Base-by-base conservation (phyloP, 2,113 vertebrate species). In the Silurus asotus region DNA sequence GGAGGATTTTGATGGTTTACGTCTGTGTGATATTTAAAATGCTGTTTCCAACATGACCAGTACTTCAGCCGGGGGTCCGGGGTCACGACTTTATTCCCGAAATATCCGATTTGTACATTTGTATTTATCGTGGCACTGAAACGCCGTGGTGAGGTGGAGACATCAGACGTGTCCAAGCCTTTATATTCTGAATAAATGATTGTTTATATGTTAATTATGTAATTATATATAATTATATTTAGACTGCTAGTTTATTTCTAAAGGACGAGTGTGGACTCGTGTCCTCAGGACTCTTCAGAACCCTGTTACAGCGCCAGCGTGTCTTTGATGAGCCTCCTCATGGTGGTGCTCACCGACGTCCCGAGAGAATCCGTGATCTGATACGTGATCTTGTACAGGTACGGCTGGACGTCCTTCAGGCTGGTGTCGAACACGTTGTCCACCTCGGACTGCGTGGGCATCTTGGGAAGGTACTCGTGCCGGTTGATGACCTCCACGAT, bases 401-500 rank as follows among this genome's bases (percentile, higher is more conserved):
- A 99, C 4, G 98, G 98, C 93, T 99, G 98, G 81, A 99, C 98
- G 8, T 99, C 98, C 91, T 96, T 97, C 88, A 99, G 93, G 88
- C 97, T 96, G 1, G 97, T 99, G 93, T 99, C 98, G 0, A 99
- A 99, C 74, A 99, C 98, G 0, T 98, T 99, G 95, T 98, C 97
- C 95, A 99, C 97, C 90, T 99, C 98, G 0, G 97, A 99, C 92
- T 99, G 97, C 0, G 97, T 99, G 91, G 98, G 98, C 98, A 99
- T 99, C 93, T 99, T 99, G 88, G 98, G 98, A 89, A 99, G 94
- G 90, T 99, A 99, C 84, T 99, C 98, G 0, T 99, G 98, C 59
- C 97, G 95, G 92, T 97, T 99, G 92, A 99, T 99, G 91, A 99
- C 98, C 92, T 99, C 98, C 20, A 99, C 97, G 0, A 99, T 96